Base-by-base conservation (phyloP, 2,797 vertebrate species). In the Lepus oiostolus region DNA sequence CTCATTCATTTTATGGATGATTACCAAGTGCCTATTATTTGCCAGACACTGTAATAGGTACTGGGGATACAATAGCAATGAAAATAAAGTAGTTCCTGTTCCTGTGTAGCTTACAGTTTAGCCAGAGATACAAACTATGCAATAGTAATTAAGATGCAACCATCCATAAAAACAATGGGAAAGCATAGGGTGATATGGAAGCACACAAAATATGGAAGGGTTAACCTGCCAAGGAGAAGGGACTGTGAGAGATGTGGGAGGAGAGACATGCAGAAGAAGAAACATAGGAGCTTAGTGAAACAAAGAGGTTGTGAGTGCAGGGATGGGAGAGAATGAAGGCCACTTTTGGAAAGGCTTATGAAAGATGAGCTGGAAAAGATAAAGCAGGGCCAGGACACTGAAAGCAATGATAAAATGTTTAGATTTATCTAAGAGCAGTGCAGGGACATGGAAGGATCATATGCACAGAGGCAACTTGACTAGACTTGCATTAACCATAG, bases 51-150 rank as follows among this genome's bases (percentile, higher is more conserved):
- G 22, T 58, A 85, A 79, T 88, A 89, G 58, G 30, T 80, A 22
- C 62, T 90, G 72, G 70, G 47, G 30, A 94, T 85, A 93, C 47
- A 90, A 35, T 10, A 90, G 38, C 42, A 58, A 82, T 91, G 21
- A 95, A 93, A 94, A 65, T 94, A 92, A 93, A 94, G 81, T 54
- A 54, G 79, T 89, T 93, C 32, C 63, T 85, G 19, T 95, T 96
- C 74, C 63, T 47, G 11, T 21, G 47, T 52, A 93, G 76, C 28
- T 97, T 96, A 89, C 28, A 95, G 62, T 86, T 95, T 93, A 97
- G 86, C 63, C 38, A 94, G 82, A 93, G 67, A 63, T 87, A 62
- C 38, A 85, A 91, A 81, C 67, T 47, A 74, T 42, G 79, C 52
- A 81, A 86, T 74, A 92, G 76, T 74, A 91, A 95, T 74, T 50